These are phyloP conservation scores for Oasisia sp. DNA, from an alignment of 2,888 invertebrate genomes.

Conservation along the genomic window DNA sequence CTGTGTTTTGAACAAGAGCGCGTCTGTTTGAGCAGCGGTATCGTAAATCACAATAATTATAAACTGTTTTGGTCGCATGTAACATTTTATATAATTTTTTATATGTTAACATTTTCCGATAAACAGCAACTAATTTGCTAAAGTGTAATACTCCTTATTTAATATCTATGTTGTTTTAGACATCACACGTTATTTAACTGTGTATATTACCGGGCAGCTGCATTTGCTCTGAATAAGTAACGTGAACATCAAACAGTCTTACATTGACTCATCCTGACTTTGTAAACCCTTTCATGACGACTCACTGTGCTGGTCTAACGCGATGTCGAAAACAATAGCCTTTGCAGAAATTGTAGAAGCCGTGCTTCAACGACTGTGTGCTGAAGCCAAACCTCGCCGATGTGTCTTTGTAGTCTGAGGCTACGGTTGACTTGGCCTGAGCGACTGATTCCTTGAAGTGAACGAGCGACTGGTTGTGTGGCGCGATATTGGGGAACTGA, in stretches of 20 bases:
- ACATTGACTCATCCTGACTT: neutral
- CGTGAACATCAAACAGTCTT: neutral
- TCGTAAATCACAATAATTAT: too few species aligned
- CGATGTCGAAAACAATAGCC: neutral
- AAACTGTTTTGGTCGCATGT: too few species aligned
- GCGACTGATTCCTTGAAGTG: neutral
- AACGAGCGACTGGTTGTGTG: neutral
- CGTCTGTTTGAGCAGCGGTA: neutral
- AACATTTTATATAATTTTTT: too few species aligned
- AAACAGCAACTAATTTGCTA: too few species aligned
- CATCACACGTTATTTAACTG: neutral
- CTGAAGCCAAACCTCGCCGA: neutral
- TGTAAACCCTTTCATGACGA: neutral
- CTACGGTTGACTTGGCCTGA: neutral
- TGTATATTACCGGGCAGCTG: neutral
- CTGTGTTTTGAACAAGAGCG: too few species aligned
- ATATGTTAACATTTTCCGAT: too few species aligned
- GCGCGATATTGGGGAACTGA: neutral
- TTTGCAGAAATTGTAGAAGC: neutral
- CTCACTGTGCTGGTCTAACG: neutral
- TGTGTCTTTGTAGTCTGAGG: neutral
- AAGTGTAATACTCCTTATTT: too few species aligned
- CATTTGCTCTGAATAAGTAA: neutral
- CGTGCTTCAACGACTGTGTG: neutral
- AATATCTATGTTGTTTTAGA: too few species aligned